Evolutionary conservation across 1,140 invertebrate species (phyloP).

Genomic region (Adelges cooleyi): DNA sequence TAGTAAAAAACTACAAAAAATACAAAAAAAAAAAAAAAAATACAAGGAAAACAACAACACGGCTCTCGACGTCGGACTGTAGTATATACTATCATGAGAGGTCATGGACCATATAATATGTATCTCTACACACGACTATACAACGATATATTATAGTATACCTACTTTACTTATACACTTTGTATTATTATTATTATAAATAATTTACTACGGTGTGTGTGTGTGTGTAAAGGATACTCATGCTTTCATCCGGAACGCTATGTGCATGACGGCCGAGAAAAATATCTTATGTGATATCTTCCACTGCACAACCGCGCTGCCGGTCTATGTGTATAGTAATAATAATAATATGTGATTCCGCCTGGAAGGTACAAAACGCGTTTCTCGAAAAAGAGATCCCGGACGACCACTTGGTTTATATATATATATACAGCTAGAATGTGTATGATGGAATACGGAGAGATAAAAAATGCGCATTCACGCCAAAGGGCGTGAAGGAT

Average conservation of each 20-base stretch:
- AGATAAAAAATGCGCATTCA: background rate
- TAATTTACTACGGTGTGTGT: slow-evolving; percentile 1
- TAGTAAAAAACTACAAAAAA: no score
- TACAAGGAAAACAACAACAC: no score
- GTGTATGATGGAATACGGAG: background rate
- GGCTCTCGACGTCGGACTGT: no score
- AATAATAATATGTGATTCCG: background rate
- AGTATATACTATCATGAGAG: no score
- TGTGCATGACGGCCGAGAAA: slow-evolving; percentile 13
- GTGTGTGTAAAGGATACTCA: background rate
- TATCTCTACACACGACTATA: background rate
- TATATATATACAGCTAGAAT: background rate
- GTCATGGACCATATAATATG: slow-evolving; percentile 17
- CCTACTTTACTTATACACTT: no score
- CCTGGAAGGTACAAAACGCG: background rate
- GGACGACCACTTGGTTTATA: background rate
- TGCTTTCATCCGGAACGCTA: slow-evolving; percentile 17
- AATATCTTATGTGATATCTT: background rate
- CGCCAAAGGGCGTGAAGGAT: background rate
- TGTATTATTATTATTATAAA: slow-evolving; percentile 1
- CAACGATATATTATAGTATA: no score
- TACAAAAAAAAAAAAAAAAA: no score
- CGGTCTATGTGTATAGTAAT: background rate
- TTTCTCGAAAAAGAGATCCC: background rate
- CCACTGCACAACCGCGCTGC: background rate